Base-by-base conservation (phyloP, 1,140 invertebrate species). In the Glossosoma conforme region DNA sequence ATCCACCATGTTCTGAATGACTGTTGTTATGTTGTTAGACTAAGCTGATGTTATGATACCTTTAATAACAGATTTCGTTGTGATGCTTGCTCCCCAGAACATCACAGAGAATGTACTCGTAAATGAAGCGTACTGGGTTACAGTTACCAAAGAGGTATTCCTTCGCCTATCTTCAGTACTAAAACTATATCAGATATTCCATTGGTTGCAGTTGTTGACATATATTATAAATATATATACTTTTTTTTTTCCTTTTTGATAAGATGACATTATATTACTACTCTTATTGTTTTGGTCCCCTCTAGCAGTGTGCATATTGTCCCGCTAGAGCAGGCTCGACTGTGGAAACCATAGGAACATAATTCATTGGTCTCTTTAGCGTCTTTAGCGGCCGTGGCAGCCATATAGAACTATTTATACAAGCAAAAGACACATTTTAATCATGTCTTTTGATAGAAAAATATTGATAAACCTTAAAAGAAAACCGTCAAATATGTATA, bases 81-180 rank as follows among this genome's bases (percentile, higher is more conserved):
- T n/a, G 65, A 67, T 69, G 66, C 60, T 72, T 73, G 69, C 70
- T 69, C 70, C 67, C 70, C 85, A 91, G 89, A 91, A 91, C 80
- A 88, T 93, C 84, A 91, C 89, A 78, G 87, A 91, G 83, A 84
- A 87, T 80, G 84, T 90, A 78, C 87, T 91, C 80, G 81, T 91
- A 79, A 91, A 91, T 80, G 88, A 91, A 81, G 87, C 87, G 69
- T 86, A 87, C 79, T 93, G 89, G 89, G 87, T 89, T 77, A 81
- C 82, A 74, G 82, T 87, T 77, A 90, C 85, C 74, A 84, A 84
- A 87, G 89, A 91, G 89, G 89, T 93, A 84, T 58, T 52, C 52
- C 56, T 51, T 21, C 52, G 56, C 45, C 52, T 33, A 41, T 54
- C 50, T 44, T 54, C 56, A 58, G 41, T 58, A 52, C 42, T 47